Evolutionary conservation across 2,797 vertebrate genomes (phyloP), one percentile per base, ranked within the genome.

Genomic region (Gambusia yucatana): DNA sequence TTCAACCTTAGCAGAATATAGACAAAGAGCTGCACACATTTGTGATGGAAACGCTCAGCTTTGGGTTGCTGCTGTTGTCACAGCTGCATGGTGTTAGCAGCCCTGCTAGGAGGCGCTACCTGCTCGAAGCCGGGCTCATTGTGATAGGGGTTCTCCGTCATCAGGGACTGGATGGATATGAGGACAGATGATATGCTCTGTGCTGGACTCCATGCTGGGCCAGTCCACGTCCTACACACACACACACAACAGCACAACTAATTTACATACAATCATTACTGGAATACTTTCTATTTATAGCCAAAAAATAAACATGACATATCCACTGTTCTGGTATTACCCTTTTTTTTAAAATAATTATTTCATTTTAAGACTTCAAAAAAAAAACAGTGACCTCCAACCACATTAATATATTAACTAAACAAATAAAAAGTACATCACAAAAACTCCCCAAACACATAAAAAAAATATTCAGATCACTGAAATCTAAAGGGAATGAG

Each of bases 121-220:
- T 99, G 98, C 89, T 99, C 98, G 77, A 99, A 99, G 85, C 98
- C 98, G 0, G 98, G 98, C 73, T 99, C 98, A 1, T 99, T 99
- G 96, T 99, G 98, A 83, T 99, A 99, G 0, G 98, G 98, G 89
- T 99, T 99, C 92, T 99, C 98, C 0, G 98, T 99, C 98, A 99
- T 99, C 85, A 99, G 94, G n/a, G 98, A 99, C 92, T 99, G 98
- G 92, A 99, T 99, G 84, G 98, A 99, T 93, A 99, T 99, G 78
- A 99, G 97, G 77, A 99, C 98, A 1, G 98, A 99, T 3, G 98
- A 99, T 93, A 99, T 98, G 70, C 98, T 99, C 93, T 99, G 98
- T 50, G 98, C 98, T 41, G 98, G 98, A 94, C 98, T 99, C 98
- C 98, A 99, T 0, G 98, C 98, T 0, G 98, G 98, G 47, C 98